These are phyloP conservation scores for Xylocampa areola DNA, from an alignment of 2,888 invertebrate genomes.

Conservation along the genomic window DNA sequence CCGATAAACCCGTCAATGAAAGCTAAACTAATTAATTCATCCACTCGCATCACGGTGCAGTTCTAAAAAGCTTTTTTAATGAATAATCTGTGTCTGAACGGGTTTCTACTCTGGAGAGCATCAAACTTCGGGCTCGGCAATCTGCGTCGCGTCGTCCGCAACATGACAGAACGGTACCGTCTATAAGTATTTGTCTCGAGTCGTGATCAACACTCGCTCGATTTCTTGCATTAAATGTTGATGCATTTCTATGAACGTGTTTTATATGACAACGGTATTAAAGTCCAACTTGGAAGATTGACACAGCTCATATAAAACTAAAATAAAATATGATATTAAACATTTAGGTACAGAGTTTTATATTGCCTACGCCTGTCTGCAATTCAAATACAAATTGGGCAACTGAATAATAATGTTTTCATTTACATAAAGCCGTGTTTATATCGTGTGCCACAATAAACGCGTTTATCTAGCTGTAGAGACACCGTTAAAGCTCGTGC, in stretches of 20 bases:
- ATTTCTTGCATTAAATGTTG: conserved; percentile 59
- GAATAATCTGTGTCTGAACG: no score
- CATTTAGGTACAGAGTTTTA: conserved; percentile 12
- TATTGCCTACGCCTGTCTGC: conserved; percentile 18
- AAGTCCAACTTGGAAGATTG: conserved; percentile 36
- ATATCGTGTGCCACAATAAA: conserved; percentile 58
- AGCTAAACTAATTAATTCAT: no score
- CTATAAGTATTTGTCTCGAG: conserved; percentile 62
- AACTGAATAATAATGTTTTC: conserved; percentile 37
- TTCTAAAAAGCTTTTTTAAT: no score
- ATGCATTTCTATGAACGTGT: conserved; percentile 45
- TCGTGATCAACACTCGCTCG: conserved; percentile 66
- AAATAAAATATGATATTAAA: conserved; percentile 26
- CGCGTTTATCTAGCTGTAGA: conserved; percentile 70
- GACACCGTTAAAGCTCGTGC: conserved; percentile 82
- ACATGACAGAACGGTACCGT: conserved; percentile 73
- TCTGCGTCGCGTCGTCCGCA: conserved; percentile 58
- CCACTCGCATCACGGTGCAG: no score
- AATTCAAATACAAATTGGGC: conserved; percentile 29
- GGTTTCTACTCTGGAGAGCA: no score
- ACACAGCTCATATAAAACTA: conserved; percentile 34
- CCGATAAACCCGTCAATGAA: no score
- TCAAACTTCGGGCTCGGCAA: conserved; percentile 58
- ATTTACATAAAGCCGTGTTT: conserved; percentile 47
- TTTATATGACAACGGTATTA: conserved; percentile 52